Percentiles rank a stretch among this genome's conserved stretches.
Conservation (phyloP, 2,888 invertebrate genomes). For the Synergus umbraculus region DNA sequence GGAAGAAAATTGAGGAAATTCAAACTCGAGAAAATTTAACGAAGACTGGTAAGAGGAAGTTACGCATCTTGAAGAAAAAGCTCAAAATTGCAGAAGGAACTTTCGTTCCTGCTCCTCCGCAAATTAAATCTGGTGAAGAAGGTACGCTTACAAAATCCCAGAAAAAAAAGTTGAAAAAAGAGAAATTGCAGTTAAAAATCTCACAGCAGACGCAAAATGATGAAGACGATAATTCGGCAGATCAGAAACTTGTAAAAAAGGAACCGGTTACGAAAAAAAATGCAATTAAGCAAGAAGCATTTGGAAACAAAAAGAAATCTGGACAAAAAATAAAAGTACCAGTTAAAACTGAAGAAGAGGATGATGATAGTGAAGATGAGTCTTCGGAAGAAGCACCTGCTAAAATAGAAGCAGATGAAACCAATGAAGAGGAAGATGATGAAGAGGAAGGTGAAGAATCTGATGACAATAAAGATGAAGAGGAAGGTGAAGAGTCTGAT, state of each 20-base stretch:
- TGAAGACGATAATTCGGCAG: not conserved
- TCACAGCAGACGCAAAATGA: not conserved
- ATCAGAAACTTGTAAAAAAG: not conserved
- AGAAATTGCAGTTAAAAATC: not conserved
- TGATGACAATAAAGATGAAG: not conserved
- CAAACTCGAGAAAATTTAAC: constrained; percentile 54
- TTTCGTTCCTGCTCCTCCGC: not conserved
- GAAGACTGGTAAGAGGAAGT: constrained; percentile 63
- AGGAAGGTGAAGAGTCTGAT: constrained; percentile 35
- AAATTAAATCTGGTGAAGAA: not conserved
- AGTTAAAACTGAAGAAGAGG: not conserved
- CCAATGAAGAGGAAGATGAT: constrained; percentile 36
- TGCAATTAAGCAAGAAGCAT: constrained; percentile 26
- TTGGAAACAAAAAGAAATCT: not conserved
- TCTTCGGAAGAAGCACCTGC: not conserved
- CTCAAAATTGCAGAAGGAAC: constrained; percentile 50
- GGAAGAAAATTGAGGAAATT: constrained; percentile 59
- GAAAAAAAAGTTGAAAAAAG: constrained; percentile 10
- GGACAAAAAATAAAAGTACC: not conserved
- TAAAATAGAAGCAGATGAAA: constrained; percentile 42
- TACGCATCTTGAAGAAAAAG: constrained; percentile 60
- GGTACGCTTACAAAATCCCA: not conserved
- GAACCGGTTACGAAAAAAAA: not conserved
- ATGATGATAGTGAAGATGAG: constrained; percentile 34
- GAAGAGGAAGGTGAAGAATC: constrained; percentile 14